phyloP scores from a whole-genome alignment of 2,888 invertebrate species.

The Odiellus spinosus region DNA sequence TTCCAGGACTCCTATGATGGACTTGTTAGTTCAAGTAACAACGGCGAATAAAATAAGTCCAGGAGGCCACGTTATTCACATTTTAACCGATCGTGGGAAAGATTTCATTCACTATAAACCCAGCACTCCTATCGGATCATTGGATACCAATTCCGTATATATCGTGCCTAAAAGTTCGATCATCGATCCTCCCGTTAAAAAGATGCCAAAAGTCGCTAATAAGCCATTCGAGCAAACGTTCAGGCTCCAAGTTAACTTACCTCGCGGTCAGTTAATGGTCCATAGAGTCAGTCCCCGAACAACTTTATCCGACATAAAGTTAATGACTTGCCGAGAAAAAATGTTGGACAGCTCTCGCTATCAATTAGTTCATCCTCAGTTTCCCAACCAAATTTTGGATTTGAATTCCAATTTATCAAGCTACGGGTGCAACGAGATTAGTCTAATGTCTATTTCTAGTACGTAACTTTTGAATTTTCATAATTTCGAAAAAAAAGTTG shows the following conservation, averaged over 20 bases:
- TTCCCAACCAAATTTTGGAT: slow-evolving; percentile 43
- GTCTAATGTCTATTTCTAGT: slow-evolving; percentile 27
- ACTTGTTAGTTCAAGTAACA: slow-evolving; percentile 52
- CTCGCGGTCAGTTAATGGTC: slow-evolving; percentile 61
- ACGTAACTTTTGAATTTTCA: slow-evolving; percentile 10
- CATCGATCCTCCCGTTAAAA: slow-evolving; percentile 18
- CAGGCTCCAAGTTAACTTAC: slow-evolving; percentile 47
- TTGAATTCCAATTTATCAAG: slow-evolving; percentile 42
- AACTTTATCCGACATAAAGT: slow-evolving; percentile 48
- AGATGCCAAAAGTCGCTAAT: slow-evolving; percentile 26
- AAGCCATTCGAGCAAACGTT: slow-evolving; percentile 43
- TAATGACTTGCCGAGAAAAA: slow-evolving; percentile 57
- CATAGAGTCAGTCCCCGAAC: slow-evolving; percentile 53
- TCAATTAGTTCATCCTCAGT: slow-evolving; percentile 56
- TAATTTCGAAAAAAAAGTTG: no score
- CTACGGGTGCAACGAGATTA: slow-evolving; percentile 48
- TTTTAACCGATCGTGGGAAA: slow-evolving; percentile 41
- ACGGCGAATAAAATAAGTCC: slow-evolving; percentile 41
- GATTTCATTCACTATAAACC: slow-evolving; percentile 46
- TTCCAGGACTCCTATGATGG: slow-evolving; percentile 57
- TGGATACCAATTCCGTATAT: slow-evolving; percentile 36
- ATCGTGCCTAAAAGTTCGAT: slow-evolving; percentile 34
- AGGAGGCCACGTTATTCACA: slow-evolving; percentile 45
- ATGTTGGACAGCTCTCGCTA: slow-evolving; percentile 53
- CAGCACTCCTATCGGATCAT: slow-evolving; percentile 51